Evolutionary conservation across 2,888 invertebrate genomes (phyloP).

Genomic region (Rhogogaster chlorosoma): DNA sequence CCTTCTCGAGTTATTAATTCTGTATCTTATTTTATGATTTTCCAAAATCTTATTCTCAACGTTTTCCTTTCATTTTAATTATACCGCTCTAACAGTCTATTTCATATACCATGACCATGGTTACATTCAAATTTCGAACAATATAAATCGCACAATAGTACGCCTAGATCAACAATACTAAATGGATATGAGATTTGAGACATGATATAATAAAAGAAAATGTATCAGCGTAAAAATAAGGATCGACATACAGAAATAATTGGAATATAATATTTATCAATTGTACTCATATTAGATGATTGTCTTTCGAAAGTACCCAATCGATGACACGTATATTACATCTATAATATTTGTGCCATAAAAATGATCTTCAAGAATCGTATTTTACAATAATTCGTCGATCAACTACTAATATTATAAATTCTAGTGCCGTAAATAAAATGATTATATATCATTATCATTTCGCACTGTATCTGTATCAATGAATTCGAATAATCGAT

Average conservation of each 20-base stretch:
- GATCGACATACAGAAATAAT: not conserved
- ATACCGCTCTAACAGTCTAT: not conserved
- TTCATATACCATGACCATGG: not conserved
- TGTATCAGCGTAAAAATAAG: not conserved
- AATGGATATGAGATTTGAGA: not conserved
- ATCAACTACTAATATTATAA: not conserved
- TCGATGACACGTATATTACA: not conserved
- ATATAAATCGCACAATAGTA: not conserved
- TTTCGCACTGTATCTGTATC: not conserved
- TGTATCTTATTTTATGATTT: not conserved
- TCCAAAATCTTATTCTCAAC: not conserved
- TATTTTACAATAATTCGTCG: constrained; percentile 15
- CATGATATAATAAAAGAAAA: not conserved
- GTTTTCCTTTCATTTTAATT: not conserved
- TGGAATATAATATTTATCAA: not conserved
- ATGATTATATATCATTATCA: not conserved
- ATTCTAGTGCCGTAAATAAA: constrained; percentile 14
- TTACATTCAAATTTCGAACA: not conserved
- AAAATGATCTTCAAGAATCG: constrained; percentile 15
- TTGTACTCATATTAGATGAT: not conserved
- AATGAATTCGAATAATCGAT: not conserved
- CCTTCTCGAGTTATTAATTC: not conserved
- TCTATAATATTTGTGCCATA: constrained; percentile 30
- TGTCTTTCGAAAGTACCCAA: not conserved
- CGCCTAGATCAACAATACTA: not conserved